phyloP scores from a whole-genome alignment of 2,113 vertebrate species.

The Caranx melampygus region DNA sequence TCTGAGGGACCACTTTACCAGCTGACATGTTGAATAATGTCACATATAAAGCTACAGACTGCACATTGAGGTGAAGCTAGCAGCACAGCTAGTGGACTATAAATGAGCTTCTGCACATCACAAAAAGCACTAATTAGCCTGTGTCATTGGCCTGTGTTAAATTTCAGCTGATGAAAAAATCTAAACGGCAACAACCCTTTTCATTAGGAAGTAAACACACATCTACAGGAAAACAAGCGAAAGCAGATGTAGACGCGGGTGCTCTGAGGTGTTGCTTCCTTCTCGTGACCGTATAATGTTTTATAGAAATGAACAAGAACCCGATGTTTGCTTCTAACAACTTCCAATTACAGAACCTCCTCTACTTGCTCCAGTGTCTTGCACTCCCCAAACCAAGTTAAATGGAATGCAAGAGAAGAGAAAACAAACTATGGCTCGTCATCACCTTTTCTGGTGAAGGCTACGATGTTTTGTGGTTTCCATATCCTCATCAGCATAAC shows the following conservation, averaged over 20 bases:
- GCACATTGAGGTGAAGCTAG: background rate
- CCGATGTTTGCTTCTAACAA: conserved; percentile 1
- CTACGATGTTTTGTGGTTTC: conserved; percentile 15
- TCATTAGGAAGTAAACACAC: background rate
- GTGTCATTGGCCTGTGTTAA: background rate
- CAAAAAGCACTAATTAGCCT: background rate
- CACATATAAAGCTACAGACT: background rate
- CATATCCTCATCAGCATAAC: conserved; percentile 1
- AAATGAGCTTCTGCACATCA: background rate
- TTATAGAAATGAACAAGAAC: background rate
- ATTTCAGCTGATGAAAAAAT: conserved; percentile 3
- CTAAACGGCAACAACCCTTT: background rate
- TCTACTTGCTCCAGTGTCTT: conserved; percentile 23
- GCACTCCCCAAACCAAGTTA: background rate
- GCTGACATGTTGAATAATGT: conserved; percentile 11
- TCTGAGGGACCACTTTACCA: background rate
- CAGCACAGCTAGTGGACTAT: background rate
- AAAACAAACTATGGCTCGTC: background rate
- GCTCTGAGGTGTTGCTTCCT: background rate
- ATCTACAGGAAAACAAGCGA: background rate
- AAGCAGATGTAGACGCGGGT: conserved; percentile 20
- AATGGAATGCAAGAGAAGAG: conserved; percentile 1
- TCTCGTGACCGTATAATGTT: background rate
- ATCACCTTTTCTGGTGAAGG: background rate
- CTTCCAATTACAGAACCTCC: background rate